Evolutionary conservation across 1,140 invertebrate genomes (phyloP).

Genomic region (Radopholus similis): DNA sequence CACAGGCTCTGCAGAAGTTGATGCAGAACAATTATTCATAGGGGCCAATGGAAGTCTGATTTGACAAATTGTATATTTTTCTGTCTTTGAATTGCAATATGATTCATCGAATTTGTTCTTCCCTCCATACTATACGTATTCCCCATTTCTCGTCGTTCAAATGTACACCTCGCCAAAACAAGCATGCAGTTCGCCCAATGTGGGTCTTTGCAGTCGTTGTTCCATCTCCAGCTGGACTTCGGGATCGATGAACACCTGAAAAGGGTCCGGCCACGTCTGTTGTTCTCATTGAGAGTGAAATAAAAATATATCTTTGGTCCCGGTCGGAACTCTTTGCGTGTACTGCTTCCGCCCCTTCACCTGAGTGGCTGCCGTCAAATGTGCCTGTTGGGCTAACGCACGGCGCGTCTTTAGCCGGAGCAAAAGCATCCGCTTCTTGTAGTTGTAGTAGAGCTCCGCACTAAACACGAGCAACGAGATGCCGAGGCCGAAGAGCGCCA

Average conservation of each 20-base stretch:
- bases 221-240: neutral
- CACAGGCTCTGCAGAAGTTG: constrained; percentile 53
- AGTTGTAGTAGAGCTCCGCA: neutral
- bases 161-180: neutral
- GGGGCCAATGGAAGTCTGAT: too few relatives aligned
- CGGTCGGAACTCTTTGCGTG: too few relatives aligned
- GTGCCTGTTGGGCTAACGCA: constrained; percentile 1
- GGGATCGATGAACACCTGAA: neutral
- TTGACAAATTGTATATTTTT: too few relatives aligned
- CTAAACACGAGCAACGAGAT: constrained; percentile 9
- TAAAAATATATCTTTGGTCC: too few relatives aligned
- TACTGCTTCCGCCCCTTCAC: too few relatives aligned
- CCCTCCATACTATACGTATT: too few relatives aligned
- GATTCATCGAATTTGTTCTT: too few relatives aligned
- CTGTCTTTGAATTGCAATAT: too few relatives aligned
- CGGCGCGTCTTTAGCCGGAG: neutral
- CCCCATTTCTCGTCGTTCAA: too few relatives aligned
- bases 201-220: neutral
- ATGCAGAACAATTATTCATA: constrained; percentile 47
- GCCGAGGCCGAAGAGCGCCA: neutral
- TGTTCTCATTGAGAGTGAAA: neutral
- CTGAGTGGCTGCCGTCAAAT: neutral
- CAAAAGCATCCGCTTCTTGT: neutral
- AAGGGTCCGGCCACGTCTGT: neutral
- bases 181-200: neutral